Conservation (phyloP, 2,113 vertebrate species). For the Cyrtonyx montezumae region DNA sequence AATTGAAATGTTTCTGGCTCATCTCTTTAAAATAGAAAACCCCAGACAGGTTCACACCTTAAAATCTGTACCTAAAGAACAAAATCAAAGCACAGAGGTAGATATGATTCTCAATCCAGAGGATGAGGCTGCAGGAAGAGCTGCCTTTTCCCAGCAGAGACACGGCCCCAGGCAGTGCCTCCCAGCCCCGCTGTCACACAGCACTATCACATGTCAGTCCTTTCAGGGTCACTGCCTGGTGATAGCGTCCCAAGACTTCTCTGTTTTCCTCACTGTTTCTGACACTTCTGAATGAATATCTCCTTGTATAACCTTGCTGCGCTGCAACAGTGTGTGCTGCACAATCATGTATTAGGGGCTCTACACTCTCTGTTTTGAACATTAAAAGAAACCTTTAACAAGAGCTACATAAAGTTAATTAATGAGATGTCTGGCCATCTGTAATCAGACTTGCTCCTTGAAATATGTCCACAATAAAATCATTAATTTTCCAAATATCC, state of each 20-base stretch:
- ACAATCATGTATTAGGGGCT: not conserved
- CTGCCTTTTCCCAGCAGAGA: not conserved
- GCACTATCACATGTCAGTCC: not conserved
- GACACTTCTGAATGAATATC: conserved; percentile 30
- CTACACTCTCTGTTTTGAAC: not conserved
- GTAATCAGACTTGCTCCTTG: not conserved
- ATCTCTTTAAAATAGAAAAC: not conserved
- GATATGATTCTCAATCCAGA: not conserved
- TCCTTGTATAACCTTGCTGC: conserved; percentile 12
- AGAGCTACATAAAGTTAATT: not conserved
- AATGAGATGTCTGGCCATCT: not conserved
- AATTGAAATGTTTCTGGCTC: not conserved
- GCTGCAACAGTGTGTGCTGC: not conserved
- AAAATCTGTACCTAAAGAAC: not conserved
- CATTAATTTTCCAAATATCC: not conserved
- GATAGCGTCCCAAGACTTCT: not conserved
- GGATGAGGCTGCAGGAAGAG: not conserved
- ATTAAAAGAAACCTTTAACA: not conserved
- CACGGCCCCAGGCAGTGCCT: not conserved
- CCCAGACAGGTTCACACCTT: not conserved
- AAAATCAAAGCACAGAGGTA: not conserved
- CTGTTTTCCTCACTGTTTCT: not conserved
- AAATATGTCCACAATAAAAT: not conserved
- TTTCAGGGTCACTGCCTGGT: conserved; percentile 2
- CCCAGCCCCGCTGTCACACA: not conserved